phyloP scores from a whole-genome alignment of 1,140 invertebrate genomes.

The Neotoxoptera formosana region DNA sequence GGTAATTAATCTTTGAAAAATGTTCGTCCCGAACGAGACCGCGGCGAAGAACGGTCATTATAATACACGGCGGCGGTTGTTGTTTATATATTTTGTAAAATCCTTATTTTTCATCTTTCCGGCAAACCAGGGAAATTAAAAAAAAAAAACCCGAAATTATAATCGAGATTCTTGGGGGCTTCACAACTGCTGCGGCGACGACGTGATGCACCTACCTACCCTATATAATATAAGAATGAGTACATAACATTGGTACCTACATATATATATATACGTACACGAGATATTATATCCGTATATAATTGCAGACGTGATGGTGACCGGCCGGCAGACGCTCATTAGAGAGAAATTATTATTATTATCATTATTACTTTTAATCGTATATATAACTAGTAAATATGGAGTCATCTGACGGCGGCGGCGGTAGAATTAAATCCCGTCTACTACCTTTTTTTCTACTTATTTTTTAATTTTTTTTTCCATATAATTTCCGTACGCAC shows the following conservation, averaged over 20 bases:
- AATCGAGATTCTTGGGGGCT: background rate
- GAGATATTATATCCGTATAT: background rate
- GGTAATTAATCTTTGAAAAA: conserved; percentile 15
- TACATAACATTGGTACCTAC: background rate
- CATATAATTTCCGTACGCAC: background rate
- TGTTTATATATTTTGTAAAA: background rate
- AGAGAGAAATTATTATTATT: conserved; percentile 35
- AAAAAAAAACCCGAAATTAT: conserved; percentile 12
- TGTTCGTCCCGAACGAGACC: background rate
- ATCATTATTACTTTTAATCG: conserved; percentile 28
- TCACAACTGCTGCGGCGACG: background rate
- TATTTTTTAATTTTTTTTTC: background rate
- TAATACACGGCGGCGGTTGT: background rate
- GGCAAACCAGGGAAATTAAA: background rate
- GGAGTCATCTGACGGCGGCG: background rate
- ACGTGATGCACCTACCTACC: background rate
- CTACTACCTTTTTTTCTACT: background rate
- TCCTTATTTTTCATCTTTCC: background rate
- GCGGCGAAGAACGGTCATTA: background rate
- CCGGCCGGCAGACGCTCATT: conserved; percentile 39
- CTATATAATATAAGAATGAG: background rate
- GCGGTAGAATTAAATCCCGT: conserved; percentile 20
- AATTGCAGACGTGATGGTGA: conserved; percentile 24
- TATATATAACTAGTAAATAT: background rate
- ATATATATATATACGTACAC: background rate